Evolutionary conservation across 2,888 invertebrate species (phyloP), one percentile per base, ranked within the genome.

Genomic region (Habrosyne pyritoides): DNA sequence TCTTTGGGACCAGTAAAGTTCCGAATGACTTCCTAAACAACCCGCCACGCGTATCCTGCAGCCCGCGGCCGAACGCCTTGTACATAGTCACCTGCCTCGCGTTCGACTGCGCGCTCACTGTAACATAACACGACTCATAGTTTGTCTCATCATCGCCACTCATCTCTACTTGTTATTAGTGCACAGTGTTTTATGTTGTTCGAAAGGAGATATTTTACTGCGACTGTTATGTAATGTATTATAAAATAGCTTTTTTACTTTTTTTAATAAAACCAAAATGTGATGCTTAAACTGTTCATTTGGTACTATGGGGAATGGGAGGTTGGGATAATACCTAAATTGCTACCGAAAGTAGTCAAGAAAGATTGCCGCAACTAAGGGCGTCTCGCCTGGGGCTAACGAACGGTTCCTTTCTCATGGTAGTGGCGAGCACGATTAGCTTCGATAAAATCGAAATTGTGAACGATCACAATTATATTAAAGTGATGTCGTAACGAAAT

Each of bases 181-280:
- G 89, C 90, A 91, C 90, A 84, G 83, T 89, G 90, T 91, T 91
- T n/a, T 86, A 83, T 81, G 86, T 87, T 86, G 77, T 86, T 79
- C 78, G 77, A 83, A 85, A 79, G 80, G 83, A 83, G 83, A 81
- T 84, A 83, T 84, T 84, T 82, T 84, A 82, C 78, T 86, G 85
- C 86, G 86, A 89, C 87, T 91, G 91, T 91, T 91, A 89, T 80
- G 86, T 90, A 87, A 88, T 89, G 84, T 89, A 87, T 89, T 83
- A 81, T 86, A 84, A 83, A 74, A 81, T 87, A 87, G 86, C 87
- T 88, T 91, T 88, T 89, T 84, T 85, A 84, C 78, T 88, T 86
- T 89, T n/a, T 87, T 75, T 86, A 90, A 88, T 87, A 88, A 88
- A 87, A 86, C 75, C 75, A 81, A 84, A 73, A 81, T 85, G 83